Evolutionary conservation across 2,113 vertebrate species (phyloP).

Genomic region (Psilopogon haemacephalus): DNA sequence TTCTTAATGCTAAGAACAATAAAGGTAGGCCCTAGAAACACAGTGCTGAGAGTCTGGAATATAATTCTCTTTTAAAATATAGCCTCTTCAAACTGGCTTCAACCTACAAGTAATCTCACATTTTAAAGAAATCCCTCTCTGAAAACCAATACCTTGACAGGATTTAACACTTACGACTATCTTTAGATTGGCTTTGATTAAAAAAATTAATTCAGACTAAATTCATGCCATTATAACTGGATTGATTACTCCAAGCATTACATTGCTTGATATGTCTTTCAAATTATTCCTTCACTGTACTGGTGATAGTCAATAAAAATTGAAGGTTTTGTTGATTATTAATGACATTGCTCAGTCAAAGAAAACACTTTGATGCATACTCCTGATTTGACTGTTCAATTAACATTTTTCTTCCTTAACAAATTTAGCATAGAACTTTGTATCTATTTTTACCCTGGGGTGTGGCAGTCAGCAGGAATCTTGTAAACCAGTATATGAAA

Average conservation of each 20-base stretch:
- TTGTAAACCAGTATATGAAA: slow-evolving; percentile 24
- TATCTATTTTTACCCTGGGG: background rate
- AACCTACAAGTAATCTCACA: slow-evolving; percentile 54
- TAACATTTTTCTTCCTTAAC: slow-evolving; percentile 4
- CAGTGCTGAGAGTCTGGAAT: background rate
- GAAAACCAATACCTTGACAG: slow-evolving; percentile 33
- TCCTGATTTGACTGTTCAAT: background rate
- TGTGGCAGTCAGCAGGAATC: background rate
- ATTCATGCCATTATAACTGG: slow-evolving; percentile 26
- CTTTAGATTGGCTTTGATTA: slow-evolving; percentile 54
- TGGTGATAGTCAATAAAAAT: slow-evolving; percentile 43
- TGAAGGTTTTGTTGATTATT: slow-evolving; percentile 38
- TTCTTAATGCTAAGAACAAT: slow-evolving; percentile 3
- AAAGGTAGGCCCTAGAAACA: slow-evolving; percentile 18
- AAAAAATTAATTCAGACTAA: slow-evolving; percentile 60
- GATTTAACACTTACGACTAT: slow-evolving; percentile 60
- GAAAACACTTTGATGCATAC: background rate
- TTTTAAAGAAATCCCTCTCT: slow-evolving; percentile 54
- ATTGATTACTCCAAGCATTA: slow-evolving; percentile 34
- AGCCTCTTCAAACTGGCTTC: slow-evolving; percentile 47
- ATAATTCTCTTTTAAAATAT: slow-evolving; percentile 45
- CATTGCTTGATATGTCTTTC: slow-evolving; percentile 36
- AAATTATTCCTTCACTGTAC: slow-evolving; percentile 38
- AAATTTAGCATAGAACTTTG: background rate
- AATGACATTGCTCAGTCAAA: background rate